These are phyloP conservation scores for Semnopithecus entellus DNA, from an alignment of 2,113 vertebrate species.

Conservation along the genomic window DNA sequence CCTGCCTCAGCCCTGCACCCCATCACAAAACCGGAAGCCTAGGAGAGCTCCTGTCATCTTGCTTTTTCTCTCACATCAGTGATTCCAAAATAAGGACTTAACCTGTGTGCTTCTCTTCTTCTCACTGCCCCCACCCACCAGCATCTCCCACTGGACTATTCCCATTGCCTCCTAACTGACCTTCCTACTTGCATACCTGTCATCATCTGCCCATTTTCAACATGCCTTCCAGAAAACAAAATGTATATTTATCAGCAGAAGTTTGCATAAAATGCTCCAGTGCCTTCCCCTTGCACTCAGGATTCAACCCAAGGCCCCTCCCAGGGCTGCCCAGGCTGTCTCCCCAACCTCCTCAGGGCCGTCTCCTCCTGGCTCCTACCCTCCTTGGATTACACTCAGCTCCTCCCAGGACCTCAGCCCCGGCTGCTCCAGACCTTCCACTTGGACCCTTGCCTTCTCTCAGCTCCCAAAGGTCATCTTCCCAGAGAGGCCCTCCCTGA, in stretches of 20 bases:
- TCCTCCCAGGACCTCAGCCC: not conserved
- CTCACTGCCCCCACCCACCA: not conserved
- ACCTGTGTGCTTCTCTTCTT: not conserved
- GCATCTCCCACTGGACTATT: not conserved
- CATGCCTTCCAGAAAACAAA: not conserved
- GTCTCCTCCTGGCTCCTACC: not conserved
- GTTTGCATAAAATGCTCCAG: not conserved
- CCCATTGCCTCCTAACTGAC: not conserved
- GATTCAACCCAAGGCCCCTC: not conserved
- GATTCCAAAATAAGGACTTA: not conserved
- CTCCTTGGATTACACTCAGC: not conserved
- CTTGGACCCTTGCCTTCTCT: not conserved
- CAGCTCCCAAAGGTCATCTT: not conserved
- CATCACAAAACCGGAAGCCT: not conserved
- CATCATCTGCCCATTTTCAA: not conserved
- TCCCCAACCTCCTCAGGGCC: not conserved
- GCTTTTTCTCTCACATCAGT: not conserved
- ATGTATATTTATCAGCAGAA: not conserved
- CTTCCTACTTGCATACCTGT: not conserved
- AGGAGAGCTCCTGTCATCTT: not conserved
- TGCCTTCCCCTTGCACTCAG: not conserved
- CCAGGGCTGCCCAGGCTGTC: too few species aligned
- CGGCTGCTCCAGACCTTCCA: too few species aligned
- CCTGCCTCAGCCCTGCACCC: fast-evolving
- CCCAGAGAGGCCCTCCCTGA: not conserved